Evolutionary conservation across 2,888 invertebrate species (phyloP).

Genomic region (Dinocampus coccinellae): DNA sequence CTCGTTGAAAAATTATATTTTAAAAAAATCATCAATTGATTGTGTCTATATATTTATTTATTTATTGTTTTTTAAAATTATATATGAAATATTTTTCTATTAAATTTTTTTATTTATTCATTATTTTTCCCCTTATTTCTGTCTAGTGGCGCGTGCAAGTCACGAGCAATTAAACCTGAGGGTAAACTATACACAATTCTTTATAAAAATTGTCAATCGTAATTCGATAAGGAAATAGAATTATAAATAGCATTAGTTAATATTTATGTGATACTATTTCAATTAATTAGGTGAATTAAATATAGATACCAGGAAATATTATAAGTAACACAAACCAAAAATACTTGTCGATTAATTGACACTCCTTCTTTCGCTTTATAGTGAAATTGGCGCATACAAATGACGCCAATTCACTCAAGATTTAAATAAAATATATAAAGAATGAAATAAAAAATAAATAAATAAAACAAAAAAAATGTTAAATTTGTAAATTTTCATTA

Average conservation of each 20-base stretch:
- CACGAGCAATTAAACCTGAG: conserved; percentile 13
- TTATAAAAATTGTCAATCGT: conserved; percentile 20
- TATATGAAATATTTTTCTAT: not conserved
- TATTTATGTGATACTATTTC: conserved; percentile 28
- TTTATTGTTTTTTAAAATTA: not conserved
- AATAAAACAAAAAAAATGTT: conserved; percentile 8
- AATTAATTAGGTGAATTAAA: conserved; percentile 30
- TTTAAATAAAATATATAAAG: conserved; percentile 19
- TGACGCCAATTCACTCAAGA: conserved; percentile 10
- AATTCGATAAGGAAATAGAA: conserved; percentile 30
- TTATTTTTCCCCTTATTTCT: not conserved
- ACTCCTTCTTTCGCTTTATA: not conserved
- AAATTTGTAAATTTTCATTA: not conserved
- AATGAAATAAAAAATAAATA: not conserved
- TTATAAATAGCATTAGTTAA: conserved; percentile 26
- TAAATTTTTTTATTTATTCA: not conserved
- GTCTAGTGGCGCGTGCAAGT: conserved; percentile 9
- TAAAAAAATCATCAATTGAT: conserved; percentile 5
- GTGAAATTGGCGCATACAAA: not conserved
- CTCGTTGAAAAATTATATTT: not conserved
- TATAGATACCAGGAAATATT: conserved; percentile 11
- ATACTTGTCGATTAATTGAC: conserved; percentile 20
- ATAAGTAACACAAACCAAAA: conserved; percentile 4
- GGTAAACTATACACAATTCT: conserved; percentile 16
- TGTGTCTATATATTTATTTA: not conserved